Base-by-base conservation (phyloP, 2,888 invertebrate genomes). In the Tipula lateralis region DNA sequence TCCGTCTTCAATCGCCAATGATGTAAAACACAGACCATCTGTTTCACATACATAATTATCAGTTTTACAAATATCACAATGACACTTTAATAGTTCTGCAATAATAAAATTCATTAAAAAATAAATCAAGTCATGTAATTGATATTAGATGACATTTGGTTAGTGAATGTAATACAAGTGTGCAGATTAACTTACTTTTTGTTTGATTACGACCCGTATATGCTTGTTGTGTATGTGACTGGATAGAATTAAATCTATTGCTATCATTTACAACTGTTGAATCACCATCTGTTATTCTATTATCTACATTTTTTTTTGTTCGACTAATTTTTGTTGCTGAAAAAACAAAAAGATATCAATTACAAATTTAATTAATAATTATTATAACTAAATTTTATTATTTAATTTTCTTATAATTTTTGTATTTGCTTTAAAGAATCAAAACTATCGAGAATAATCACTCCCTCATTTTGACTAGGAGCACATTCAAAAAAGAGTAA, bases 21-120 rank as follows among this genome's bases (percentile, higher is more conserved):
- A 94, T 2, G 96, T 95, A 88, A 95, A 97, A 89, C 97, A 97
- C 89, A 94, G 95, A 81, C 97, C 97, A 90, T 97, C 96, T 3
- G 97, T 97, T 89, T 94, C 94, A 91, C 97, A 97, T 36, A 96
- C 96, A 88, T 93, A 91, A 89, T 97, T 96, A 84, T 92, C 92
- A 13, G 94, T 93, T 86, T 91, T 91, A 88, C 95, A 95, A 88
- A 94, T 93, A 88, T 96, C 95, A 91, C 97, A 97, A 91, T 95
- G 94, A 90, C 97, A 97, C 91, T 94, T 95, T 88, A 96, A 90
- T 6, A 86, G 86, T 87, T 87, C 89, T 89, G 84, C 66, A 85
- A 85, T 12, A 50, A 32, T 84, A 81, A 66, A 81, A 30, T 30
- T 82, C 30, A 16, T 81, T 13, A n/a, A 82, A 30, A n/a, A 29